These are phyloP conservation scores for Agrotis clavis DNA, from an alignment of 2,888 invertebrate species.

Conservation along the genomic window DNA sequence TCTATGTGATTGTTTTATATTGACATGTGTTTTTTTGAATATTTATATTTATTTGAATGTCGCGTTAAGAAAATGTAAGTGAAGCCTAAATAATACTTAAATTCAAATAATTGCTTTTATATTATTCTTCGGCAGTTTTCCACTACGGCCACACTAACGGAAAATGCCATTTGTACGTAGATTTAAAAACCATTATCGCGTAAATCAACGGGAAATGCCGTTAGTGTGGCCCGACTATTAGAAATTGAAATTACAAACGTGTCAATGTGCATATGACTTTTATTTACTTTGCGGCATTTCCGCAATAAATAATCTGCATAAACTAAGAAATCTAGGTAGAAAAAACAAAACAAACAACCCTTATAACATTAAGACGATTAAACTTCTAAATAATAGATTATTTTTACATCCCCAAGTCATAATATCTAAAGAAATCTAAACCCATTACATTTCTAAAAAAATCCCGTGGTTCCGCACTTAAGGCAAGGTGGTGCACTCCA, in stretches of 20 bases:
- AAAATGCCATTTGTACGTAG: no score
- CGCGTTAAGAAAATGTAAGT: not conserved
- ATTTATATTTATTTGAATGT: not conserved
- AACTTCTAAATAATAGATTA: slow-evolving; percentile 31
- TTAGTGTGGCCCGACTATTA: no score
- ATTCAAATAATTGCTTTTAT: not conserved
- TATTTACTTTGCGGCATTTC: not conserved
- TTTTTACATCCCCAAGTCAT: slow-evolving; percentile 31
- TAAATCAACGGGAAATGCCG: no score
- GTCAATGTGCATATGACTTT: not conserved
- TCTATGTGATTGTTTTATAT: slow-evolving; percentile 51
- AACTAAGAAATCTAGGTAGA: not conserved
- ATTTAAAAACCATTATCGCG: no score
- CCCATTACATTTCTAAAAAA: slow-evolving; percentile 36
- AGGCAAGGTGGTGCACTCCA: slow-evolving; percentile 51
- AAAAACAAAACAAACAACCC: not conserved
- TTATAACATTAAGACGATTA: slow-evolving; percentile 2
- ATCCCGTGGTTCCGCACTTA: slow-evolving; percentile 37
- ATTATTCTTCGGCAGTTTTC: no score
- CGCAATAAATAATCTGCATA: no score
- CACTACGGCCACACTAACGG: no score
- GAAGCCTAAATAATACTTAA: not conserved
- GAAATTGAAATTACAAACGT: no score
- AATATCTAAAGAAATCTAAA: slow-evolving; percentile 5
- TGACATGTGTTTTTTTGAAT: not conserved